Evolutionary conservation across 2,888 invertebrate genomes (phyloP).

Genomic region (Drosophila incognita): DNA sequence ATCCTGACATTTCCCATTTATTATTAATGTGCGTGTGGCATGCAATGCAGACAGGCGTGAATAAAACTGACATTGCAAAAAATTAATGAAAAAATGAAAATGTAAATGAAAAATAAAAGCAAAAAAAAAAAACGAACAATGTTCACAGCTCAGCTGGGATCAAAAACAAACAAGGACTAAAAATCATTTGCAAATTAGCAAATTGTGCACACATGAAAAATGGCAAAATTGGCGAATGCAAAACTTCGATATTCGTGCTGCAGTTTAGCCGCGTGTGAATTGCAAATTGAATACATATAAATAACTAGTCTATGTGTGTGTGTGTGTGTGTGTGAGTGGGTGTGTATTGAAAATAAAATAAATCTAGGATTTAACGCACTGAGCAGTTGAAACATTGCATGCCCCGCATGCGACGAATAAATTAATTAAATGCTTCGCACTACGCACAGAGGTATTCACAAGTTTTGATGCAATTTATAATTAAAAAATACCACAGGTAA

Average conservation of each 20-base stretch:
- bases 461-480: slow-evolving; percentile 43
- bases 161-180: slow-evolving; percentile 26
- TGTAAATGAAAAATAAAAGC: slow-evolving; percentile 5
- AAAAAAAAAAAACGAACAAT: slow-evolving; percentile 23
- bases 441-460: neutral
- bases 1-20: slow-evolving; percentile 3
- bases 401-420: slow-evolving; percentile 49
- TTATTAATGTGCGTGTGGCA: slow-evolving; percentile 17
- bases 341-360: slow-evolving; percentile 26
- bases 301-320: neutral
- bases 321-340: neutral
- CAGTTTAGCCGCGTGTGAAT: slow-evolving; percentile 28
- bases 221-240: slow-evolving; percentile 11
- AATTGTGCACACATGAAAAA: slow-evolving; percentile 37
- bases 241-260: slow-evolving; percentile 30
- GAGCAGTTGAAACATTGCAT: slow-evolving; percentile 61
- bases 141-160: slow-evolving; percentile 7
- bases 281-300: slow-evolving; percentile 24
- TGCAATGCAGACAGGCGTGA: slow-evolving; percentile 40
- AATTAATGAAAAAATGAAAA: slow-evolving; percentile 29
- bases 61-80: slow-evolving; percentile 46
- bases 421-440: slow-evolving; percentile 66
- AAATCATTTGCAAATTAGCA: slow-evolving; percentile 73
- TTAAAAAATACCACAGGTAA: slow-evolving; percentile 47
- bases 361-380: slow-evolving; percentile 36